Percentiles rank a stretch among this genome's conserved stretches.
phyloP scores from a whole-genome alignment of 2,888 invertebrate species.

The Synergus umbraculus region DNA sequence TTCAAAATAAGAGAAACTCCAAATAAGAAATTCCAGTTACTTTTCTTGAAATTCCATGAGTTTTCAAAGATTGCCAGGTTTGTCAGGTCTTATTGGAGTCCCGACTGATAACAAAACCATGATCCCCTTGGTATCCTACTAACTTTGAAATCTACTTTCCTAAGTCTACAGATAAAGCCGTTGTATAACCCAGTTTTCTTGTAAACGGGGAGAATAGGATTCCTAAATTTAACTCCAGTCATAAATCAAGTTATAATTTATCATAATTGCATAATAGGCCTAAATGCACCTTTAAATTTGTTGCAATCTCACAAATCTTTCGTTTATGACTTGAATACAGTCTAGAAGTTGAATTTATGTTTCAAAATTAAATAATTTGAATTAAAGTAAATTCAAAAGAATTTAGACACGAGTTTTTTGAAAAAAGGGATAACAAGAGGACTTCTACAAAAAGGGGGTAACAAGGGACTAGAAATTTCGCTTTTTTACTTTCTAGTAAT shows the following conservation, averaged over 20 bases:
- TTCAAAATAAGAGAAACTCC: no score
- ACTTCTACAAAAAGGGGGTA: no score
- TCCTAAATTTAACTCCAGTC: conserved; percentile 9
- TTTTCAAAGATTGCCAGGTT: no score
- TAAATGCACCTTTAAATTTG: neutral
- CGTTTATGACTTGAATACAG: neutral
- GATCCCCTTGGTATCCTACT: neutral
- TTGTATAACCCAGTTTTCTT: conserved; percentile 7
- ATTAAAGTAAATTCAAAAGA: no score
- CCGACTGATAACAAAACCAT: no score
- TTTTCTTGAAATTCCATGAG: no score
- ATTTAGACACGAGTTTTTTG: no score
- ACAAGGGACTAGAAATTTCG: neutral
- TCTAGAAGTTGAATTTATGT: neutral
- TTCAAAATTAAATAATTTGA: neutral
- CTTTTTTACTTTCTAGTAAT: neutral
- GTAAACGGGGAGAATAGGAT: conserved; percentile 7
- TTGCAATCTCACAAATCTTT: conserved; percentile 4
- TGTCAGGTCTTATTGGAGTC: no score
- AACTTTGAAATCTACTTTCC: conserved; percentile 13
- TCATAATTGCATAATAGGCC: conserved; percentile 9
- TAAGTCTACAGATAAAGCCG: neutral
- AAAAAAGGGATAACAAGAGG: no score
- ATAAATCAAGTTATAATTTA: conserved; percentile 17
- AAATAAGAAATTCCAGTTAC: no score